Percentiles rank a stretch among this genome's conserved stretches.
phyloP scores from a whole-genome alignment of 2,113 vertebrate species.

The Anarrhichthys ocellatus region DNA sequence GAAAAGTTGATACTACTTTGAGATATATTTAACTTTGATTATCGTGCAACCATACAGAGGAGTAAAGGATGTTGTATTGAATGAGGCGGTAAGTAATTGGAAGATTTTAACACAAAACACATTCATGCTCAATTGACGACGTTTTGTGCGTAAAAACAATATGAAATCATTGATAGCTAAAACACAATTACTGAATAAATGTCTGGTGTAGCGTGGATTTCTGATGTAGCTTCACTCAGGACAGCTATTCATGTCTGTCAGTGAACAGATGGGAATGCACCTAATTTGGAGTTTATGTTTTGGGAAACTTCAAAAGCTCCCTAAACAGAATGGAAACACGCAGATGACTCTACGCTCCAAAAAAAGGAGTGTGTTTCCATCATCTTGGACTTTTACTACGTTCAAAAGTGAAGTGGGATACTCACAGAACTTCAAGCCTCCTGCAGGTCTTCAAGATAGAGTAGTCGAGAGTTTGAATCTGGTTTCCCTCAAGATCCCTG shows the following conservation, averaged over 20 bases:
- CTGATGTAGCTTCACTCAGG: not conserved
- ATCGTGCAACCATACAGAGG: too few relatives aligned
- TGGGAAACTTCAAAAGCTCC: not conserved
- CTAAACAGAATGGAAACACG: not conserved
- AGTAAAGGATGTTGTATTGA: too few relatives aligned
- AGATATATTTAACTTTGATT: too few relatives aligned
- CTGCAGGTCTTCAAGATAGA: conserved; percentile 82
- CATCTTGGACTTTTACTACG: not conserved
- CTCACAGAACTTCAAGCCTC: conserved; percentile 85
- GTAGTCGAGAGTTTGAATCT: conserved; percentile 80
- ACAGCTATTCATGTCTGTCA: not conserved
- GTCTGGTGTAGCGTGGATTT: not conserved
- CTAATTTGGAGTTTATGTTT: not conserved
- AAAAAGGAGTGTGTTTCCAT: not conserved
- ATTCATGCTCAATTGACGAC: not conserved
- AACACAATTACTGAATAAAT: not conserved
- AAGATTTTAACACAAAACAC: not conserved
- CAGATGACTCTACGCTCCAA: not conserved
- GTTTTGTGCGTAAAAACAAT: not conserved
- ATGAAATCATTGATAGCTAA: not conserved
- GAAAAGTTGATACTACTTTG: too few relatives aligned
- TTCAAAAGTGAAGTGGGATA: conserved; percentile 39
- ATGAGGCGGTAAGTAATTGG: too few relatives aligned
- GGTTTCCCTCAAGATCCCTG: conserved; percentile 86
- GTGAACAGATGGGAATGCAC: not conserved